Base-by-base conservation (phyloP, 2,888 invertebrate genomes). In the Arrhopalites spinosus region DNA sequence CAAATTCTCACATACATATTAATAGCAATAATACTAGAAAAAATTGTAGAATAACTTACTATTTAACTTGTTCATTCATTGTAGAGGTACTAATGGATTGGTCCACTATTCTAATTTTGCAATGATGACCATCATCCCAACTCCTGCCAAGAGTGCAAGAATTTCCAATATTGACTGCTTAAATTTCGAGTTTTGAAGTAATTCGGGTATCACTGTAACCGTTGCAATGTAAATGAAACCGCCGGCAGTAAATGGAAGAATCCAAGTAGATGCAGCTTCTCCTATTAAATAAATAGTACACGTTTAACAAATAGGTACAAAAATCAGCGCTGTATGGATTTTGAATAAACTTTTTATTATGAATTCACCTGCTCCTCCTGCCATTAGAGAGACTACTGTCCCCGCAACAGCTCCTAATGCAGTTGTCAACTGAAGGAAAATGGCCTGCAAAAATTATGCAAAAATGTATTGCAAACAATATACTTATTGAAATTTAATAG, bases 221-320 rank as follows among this genome's bases (percentile, higher is more conserved):
- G 98, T 95, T 25, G 99, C 99, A 83, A 99, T 98, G 86, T 99
- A 99, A 85, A 99, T 99, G 85, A 99, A 99, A n/a, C 99, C 97
- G 80, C 96, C 98, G 61, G 98, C 98, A 29, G 98, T 98, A 84
- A 99, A 98, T 17, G 99, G 98, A 75, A 99, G 87, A 73, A 99
- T 93, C 90, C 97, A 95, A 7, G 91, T 89, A 13, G 93, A 91
- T 1, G 94, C 92, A 78, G 92, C 86, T 70, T 88, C 87, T 76
- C 91, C 91, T 84, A 61, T 61, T 25, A 13, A 61, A 36, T 36
- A 23, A 61, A 61, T 27, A 61, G 23, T 25, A 61, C 7, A n/a
- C 2, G 3, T 20, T 30, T 7, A 27, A 68, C 15, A 68, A 2
- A 29, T 43, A 50, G 23, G 17, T 47, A 47, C n/a, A n/a, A 30